Evolutionary conservation across 2,113 vertebrate genomes (phyloP), one percentile per base, ranked within the genome.

Genomic region (Albula glossodonta): DNA sequence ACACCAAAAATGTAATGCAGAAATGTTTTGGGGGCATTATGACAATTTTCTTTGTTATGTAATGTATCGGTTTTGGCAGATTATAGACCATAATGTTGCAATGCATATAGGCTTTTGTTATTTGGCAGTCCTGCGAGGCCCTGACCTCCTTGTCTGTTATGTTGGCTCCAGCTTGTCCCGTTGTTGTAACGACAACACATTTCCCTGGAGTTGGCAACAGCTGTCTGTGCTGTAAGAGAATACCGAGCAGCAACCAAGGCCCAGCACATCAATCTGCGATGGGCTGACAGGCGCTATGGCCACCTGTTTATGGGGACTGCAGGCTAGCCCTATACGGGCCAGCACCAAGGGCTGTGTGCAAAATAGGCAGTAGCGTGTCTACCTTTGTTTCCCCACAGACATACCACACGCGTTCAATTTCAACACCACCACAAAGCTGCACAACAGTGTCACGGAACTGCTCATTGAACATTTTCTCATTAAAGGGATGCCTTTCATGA

Each of bases 231-330:
- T 84, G 91, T 90, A 92, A 92, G 88, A 88, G 87, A 90, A 92
- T 88, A 89, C 91, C 87, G 51, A 77, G 88, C 87, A 86, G 90
- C 83, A 83, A 86, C 88, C 89, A 91, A 89, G 87, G 88, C 56
- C 87, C 90, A 60, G 88, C 87, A 91, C 92, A 95, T 96, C 94
- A 95, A 95, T 95, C 95, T 94, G 92, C 70, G 63, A 85, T 83
- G 86, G 90, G 89, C 84, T 94, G 95, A 96, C 95, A 93, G 92
- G 88, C 92, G 91, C 92, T 95, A 96, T 95, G 93, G 83, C 93
- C 94, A 95, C 94, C 95, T 96, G 95, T 95, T 94, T 91, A 88
- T 90, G 90, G 92, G 92, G 89, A 90, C 90, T 91, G 88, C 82
- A 80, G n/a, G 90, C 79, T 88, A 86, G 57, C 74, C 82, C 78